phyloP scores from a whole-genome alignment of 2,797 vertebrate species.

The Falco biarmicus region DNA sequence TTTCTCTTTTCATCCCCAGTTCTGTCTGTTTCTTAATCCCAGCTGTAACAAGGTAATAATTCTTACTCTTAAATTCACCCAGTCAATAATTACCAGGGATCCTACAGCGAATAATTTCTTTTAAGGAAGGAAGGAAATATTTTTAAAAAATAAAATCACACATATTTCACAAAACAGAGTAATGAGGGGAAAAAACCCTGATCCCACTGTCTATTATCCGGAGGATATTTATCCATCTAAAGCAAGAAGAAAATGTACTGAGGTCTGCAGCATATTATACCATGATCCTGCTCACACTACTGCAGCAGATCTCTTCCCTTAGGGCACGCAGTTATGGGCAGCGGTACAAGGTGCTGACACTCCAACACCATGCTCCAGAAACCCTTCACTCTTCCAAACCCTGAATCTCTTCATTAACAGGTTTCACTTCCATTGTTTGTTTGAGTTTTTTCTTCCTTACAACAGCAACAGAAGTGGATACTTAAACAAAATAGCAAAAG shows the following conservation, averaged over 20 bases:
- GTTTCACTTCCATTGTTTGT: neutral
- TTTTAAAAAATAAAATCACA: neutral
- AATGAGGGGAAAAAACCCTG: neutral
- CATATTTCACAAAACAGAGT: neutral
- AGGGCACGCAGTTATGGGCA: neutral
- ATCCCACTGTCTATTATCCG: neutral
- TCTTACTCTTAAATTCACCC: neutral
- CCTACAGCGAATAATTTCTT: neutral
- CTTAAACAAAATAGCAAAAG: neutral
- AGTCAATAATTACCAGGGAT: neutral
- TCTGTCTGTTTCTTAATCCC: neutral
- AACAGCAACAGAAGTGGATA: neutral
- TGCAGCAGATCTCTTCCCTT: neutral
- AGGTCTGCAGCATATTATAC: neutral
- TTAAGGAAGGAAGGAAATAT: neutral
- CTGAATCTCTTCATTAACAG: neutral
- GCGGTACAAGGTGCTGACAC: rapidly evolving
- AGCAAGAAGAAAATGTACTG: neutral
- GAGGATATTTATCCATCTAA: neutral
- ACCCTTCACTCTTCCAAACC: neutral
- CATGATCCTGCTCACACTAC: neutral
- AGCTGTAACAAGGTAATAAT: neutral
- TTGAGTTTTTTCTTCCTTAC: neutral
- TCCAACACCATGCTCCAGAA: neutral
- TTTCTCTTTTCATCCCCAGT: neutral